A percentile compares a stretch with the other conserved stretches of the same genome.
Evolutionary conservation across 2,797 vertebrate species (phyloP).

Genomic region (Trichosurus vulpecula): DNA sequence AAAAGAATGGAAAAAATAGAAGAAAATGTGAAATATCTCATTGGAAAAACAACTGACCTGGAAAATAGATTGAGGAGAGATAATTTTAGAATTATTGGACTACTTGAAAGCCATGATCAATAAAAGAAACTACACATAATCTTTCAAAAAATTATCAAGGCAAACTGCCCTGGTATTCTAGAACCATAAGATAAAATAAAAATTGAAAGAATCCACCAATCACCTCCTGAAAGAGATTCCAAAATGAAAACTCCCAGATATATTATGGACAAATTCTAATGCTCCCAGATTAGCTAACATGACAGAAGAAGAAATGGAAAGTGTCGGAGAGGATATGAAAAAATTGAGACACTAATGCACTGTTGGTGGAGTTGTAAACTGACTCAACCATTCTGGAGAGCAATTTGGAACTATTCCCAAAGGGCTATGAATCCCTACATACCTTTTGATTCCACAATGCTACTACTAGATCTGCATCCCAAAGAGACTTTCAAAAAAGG

Average conservation of each 20-base stretch:
- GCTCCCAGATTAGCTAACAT: no score
- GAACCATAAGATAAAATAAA: neutral
- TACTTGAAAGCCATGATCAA: neutral
- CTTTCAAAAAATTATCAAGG: neutral
- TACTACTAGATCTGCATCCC: no score
- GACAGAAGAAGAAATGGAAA: no score
- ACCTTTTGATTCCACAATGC: no score
- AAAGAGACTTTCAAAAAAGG: no score
- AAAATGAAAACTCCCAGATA: neutral
- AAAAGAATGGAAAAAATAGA: neutral
- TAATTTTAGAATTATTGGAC: neutral
- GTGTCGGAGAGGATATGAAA: no score
- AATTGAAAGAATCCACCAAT: neutral
- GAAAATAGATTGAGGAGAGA: neutral
- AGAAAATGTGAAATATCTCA: neutral
- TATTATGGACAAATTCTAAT: neutral
- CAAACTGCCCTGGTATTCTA: neutral
- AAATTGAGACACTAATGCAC: no score
- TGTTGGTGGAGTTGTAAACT: no score
- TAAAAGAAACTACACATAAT: neutral
- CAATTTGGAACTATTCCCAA: no score
- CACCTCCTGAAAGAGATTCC: neutral
- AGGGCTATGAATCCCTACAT: no score
- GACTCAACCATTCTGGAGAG: no score
- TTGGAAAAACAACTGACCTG: neutral